Conservation (phyloP, 2,113 vertebrate genomes). For the Cyphotilapia sp. region DNA sequence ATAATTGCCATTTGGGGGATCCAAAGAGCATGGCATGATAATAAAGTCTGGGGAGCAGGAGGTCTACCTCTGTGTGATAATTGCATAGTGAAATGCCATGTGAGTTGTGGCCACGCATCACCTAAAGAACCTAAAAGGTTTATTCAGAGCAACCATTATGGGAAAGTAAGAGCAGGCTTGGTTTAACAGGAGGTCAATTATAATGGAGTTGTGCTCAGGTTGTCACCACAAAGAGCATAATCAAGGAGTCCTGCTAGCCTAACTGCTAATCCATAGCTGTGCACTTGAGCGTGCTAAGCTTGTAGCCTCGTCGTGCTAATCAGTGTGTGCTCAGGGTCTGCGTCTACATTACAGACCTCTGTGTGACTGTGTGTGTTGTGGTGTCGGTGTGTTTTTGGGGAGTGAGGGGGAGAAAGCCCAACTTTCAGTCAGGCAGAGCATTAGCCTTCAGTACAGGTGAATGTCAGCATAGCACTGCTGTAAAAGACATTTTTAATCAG, state of each 20-base stretch:
- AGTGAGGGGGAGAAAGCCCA: neutral
- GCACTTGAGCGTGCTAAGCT: slow-evolving; percentile 42
- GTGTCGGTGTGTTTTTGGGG: neutral
- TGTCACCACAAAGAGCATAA: slow-evolving; percentile 52
- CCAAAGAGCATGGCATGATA: slow-evolving; percentile 48
- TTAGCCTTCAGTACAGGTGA: slow-evolving; percentile 58
- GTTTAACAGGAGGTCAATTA: slow-evolving; percentile 55
- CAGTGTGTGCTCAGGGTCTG: slow-evolving; percentile 1
- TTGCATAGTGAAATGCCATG: slow-evolving; percentile 51
- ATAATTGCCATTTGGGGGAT: slow-evolving; percentile 60
- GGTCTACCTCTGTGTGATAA: slow-evolving; percentile 44
- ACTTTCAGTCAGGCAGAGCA: slow-evolving; percentile 43
- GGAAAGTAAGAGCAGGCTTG: slow-evolving; percentile 33
- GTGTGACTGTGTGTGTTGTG: neutral
- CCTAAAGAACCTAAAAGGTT: slow-evolving; percentile 52
- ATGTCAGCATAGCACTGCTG: slow-evolving; percentile 51
- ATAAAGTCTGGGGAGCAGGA: slow-evolving; percentile 44
- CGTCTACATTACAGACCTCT: slow-evolving; percentile 1
- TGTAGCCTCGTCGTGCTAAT: slow-evolving; percentile 22
- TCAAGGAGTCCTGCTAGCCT: slow-evolving; percentile 46
- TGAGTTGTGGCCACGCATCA: slow-evolving; percentile 36
- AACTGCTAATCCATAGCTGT: slow-evolving; percentile 59
- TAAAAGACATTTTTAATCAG: slow-evolving; percentile 62
- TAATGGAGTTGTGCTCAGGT: slow-evolving; percentile 52
- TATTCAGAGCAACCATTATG: slow-evolving; percentile 38